Evolutionary conservation across 2,888 invertebrate genomes (phyloP).

Genomic region (Theretra japonica): DNA sequence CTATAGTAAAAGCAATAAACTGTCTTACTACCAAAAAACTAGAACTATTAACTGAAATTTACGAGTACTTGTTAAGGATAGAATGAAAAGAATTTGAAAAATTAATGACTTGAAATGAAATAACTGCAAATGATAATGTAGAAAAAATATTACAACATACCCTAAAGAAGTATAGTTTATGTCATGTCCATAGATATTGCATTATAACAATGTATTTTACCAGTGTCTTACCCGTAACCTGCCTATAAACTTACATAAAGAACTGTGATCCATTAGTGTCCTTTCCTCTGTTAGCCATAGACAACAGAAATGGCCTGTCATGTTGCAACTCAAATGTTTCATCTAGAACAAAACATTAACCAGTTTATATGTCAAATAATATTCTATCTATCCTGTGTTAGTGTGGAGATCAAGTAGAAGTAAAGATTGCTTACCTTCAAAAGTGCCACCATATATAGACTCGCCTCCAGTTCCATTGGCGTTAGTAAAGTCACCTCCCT

Average conservation of each 20-base stretch:
- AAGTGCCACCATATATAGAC: constrained; percentile 98
- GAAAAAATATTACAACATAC: too few species aligned
- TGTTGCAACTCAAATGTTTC: constrained; percentile 96
- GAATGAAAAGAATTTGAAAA: too few species aligned
- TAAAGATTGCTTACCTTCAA: constrained; percentile 88
- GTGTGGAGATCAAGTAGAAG: neutral
- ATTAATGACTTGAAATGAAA: too few species aligned
- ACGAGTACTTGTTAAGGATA: too few species aligned
- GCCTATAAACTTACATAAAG: constrained; percentile 93
- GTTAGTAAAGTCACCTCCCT: constrained; percentile 95
- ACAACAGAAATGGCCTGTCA: constrained; percentile 94
- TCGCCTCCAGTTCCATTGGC: constrained; percentile 99
- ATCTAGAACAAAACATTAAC: constrained; percentile 87
- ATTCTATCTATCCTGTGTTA: neutral
- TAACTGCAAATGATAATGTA: too few species aligned
- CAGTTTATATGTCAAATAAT: neutral
- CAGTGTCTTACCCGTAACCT: constrained; percentile 53
- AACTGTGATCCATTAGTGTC: constrained; percentile 99
- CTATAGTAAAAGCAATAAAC: too few species aligned
- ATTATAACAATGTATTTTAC: neutral
- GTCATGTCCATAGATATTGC: neutral
- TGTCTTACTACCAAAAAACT: too few species aligned
- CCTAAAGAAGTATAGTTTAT: neutral
- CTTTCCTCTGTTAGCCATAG: constrained; percentile 99
- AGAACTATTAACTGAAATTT: too few species aligned